Percentiles rank a stretch among this genome's conserved stretches.
Conservation (phyloP, 2,888 invertebrate genomes). For the Belgica antarctica region DNA sequence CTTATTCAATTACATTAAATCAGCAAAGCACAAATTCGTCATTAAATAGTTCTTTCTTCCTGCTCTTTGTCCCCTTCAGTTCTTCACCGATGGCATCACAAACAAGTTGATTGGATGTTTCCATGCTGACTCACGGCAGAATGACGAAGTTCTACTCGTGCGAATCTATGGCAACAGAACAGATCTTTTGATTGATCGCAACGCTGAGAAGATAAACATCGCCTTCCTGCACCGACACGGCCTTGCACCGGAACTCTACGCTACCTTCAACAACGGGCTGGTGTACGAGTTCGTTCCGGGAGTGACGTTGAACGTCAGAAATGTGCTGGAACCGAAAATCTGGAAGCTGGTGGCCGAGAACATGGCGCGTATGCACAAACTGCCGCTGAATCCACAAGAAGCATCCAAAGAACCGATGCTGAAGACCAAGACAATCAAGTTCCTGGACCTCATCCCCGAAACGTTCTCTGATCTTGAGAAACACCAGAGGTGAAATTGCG, state of each 20-base stretch:
- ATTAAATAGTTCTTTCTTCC: not conserved
- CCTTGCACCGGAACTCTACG: slow-evolving; percentile 82
- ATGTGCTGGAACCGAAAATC: slow-evolving; percentile 64
- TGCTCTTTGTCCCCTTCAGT: slow-evolving; percentile 56
- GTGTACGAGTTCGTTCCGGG: slow-evolving; percentile 88
- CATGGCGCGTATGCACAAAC: slow-evolving; percentile 81
- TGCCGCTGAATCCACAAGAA: slow-evolving; percentile 50
- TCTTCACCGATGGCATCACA: slow-evolving; percentile 91
- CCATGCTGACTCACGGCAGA: slow-evolving; percentile 53
- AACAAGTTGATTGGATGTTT: slow-evolving; percentile 85
- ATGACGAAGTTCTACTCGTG: slow-evolving; percentile 73
- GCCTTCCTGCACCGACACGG: slow-evolving; percentile 67
- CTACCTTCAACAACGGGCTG: slow-evolving; percentile 89
- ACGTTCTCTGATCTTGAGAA: slow-evolving; percentile 64
- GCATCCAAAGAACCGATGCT: slow-evolving; percentile 63
- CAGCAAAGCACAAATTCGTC: not conserved
- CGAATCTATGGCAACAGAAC: slow-evolving; percentile 92
- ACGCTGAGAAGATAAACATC: slow-evolving; percentile 70
- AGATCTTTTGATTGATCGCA: slow-evolving; percentile 85
- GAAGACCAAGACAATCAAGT: slow-evolving; percentile 74
- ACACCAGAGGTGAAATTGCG: slow-evolving; percentile 64
- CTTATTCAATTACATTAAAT: not conserved
- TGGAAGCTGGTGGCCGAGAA: slow-evolving; percentile 74
- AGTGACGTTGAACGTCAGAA: slow-evolving; percentile 66
- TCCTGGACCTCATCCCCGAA: slow-evolving; percentile 71